phyloP scores from a whole-genome alignment of 2,888 invertebrate genomes.

The Aporophyla lueneburgensis region DNA sequence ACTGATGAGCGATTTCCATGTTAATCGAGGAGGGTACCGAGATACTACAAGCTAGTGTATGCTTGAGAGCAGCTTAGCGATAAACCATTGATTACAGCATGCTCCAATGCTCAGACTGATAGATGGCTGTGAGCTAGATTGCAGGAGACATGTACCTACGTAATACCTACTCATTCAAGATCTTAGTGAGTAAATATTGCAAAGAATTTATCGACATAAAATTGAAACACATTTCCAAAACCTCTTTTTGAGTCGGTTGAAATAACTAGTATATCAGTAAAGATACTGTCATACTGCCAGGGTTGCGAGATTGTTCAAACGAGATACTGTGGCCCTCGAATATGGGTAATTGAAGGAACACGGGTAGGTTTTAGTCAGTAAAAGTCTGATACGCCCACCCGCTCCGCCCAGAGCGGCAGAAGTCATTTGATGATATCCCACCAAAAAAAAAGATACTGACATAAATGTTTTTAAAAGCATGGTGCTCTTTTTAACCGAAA shows the following conservation, averaged over 20 bases:
- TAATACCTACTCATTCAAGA: neutral
- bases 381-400: too few species aligned
- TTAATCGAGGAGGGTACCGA: neutral
- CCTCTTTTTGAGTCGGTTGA: too few species aligned
- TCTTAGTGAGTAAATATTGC: neutral
- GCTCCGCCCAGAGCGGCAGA: too few species aligned
- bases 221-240: neutral
- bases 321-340: too few species aligned
- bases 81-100: slow-evolving; percentile 49
- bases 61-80: slow-evolving; percentile 21
- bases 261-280: neutral
- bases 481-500: too few species aligned
- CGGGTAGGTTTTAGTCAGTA: too few species aligned
- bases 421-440: too few species aligned
- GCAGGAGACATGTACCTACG: neutral
- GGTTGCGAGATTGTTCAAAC: too few species aligned
- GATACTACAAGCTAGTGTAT: slow-evolving; percentile 14
- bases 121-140: slow-evolving; percentile 7
- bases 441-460: too few species aligned
- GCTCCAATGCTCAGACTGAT: slow-evolving; percentile 35
- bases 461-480: too few species aligned
- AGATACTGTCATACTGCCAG: neutral
- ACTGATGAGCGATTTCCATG: slow-evolving; percentile 4
- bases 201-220: neutral
- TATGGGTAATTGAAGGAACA: too few species aligned